These are phyloP conservation scores for Eurois occulta DNA, from an alignment of 2,888 invertebrate genomes.

Conservation along the genomic window DNA sequence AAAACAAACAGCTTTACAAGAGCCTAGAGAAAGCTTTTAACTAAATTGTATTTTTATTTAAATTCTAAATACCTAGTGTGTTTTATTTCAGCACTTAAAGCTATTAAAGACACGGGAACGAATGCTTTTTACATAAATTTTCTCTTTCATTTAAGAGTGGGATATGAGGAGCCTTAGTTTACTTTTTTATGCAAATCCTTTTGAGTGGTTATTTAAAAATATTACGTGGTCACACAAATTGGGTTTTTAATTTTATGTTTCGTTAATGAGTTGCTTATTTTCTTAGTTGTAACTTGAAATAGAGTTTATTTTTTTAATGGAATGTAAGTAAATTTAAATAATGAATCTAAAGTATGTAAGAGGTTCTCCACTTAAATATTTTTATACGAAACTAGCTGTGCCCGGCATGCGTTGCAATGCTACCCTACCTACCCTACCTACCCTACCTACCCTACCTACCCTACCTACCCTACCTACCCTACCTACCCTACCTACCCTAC, in stretches of 20 bases:
- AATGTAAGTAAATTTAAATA: not conserved
- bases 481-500: too few relatives aligned
- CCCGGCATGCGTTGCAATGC: too few relatives aligned
- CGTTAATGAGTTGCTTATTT: slow-evolving; percentile 9
- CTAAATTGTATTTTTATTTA: slow-evolving; percentile 70
- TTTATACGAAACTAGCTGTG: too few relatives aligned
- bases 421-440: too few relatives aligned
- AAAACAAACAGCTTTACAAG: slow-evolving; percentile 47
- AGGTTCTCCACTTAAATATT: not conserved
- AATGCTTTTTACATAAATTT: slow-evolving; percentile 64
- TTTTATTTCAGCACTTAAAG: slow-evolving; percentile 67
- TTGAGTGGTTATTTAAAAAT: slow-evolving; percentile 54
- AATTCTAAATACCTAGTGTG: slow-evolving; percentile 68
- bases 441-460: too few relatives aligned
- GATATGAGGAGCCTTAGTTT: slow-evolving; percentile 51
- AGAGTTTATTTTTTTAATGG: not conserved
- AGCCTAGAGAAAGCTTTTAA: slow-evolving; percentile 62
- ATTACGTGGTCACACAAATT: slow-evolving; percentile 22
- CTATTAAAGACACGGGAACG: slow-evolving; percentile 66
- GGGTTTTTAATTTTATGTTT: not conserved
- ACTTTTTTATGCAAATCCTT: slow-evolving; percentile 54
- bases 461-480: too few relatives aligned
- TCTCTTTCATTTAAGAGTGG: slow-evolving; percentile 60
- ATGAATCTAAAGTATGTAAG: not conserved
- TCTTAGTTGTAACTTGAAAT: not conserved